Percentiles rank a stretch among this genome's conserved stretches.
Conservation (phyloP, 2,888 invertebrate species). For the Plebejus argus region DNA sequence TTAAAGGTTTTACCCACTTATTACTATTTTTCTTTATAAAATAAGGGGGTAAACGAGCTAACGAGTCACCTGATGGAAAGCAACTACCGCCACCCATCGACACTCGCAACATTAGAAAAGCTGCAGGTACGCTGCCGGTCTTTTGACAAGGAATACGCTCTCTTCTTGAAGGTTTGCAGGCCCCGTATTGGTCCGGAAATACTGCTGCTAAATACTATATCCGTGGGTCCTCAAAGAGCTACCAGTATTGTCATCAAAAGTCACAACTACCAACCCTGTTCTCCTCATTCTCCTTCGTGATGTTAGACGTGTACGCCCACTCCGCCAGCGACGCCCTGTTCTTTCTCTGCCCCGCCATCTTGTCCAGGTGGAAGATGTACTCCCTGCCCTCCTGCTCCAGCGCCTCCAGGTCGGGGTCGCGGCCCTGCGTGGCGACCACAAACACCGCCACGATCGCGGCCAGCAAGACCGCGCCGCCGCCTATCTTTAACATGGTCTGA, state of each 20-base stretch:
- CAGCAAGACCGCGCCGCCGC: constrained; percentile 68
- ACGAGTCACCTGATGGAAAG: too few relatives aligned
- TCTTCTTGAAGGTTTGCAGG: too few relatives aligned
- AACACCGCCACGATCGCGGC: constrained; percentile 75
- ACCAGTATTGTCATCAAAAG: not conserved
- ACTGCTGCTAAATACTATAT: too few relatives aligned
- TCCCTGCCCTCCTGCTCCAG: constrained; percentile 81
- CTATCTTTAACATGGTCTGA: constrained; percentile 77
- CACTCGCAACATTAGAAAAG: too few relatives aligned
- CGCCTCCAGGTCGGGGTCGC: constrained; percentile 77
- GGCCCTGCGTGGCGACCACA: constrained; percentile 74
- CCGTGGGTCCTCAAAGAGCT: too few relatives aligned
- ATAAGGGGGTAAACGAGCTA: too few relatives aligned
- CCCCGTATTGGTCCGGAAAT: too few relatives aligned
- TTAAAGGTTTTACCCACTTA: too few relatives aligned
- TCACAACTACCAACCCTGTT: constrained; percentile 54
- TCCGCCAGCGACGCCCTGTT: constrained; percentile 83
- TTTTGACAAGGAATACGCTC: too few relatives aligned
- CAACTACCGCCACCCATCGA: too few relatives aligned
- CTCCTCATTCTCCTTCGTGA: constrained; percentile 85
- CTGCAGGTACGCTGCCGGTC: too few relatives aligned
- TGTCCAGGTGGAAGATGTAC: constrained; percentile 83
- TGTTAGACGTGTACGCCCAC: constrained; percentile 89
- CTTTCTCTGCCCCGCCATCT: constrained; percentile 78
- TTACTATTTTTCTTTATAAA: too few relatives aligned